phyloP scores from a whole-genome alignment of 2,797 vertebrate species.

The Sylvilagus floridanus region DNA sequence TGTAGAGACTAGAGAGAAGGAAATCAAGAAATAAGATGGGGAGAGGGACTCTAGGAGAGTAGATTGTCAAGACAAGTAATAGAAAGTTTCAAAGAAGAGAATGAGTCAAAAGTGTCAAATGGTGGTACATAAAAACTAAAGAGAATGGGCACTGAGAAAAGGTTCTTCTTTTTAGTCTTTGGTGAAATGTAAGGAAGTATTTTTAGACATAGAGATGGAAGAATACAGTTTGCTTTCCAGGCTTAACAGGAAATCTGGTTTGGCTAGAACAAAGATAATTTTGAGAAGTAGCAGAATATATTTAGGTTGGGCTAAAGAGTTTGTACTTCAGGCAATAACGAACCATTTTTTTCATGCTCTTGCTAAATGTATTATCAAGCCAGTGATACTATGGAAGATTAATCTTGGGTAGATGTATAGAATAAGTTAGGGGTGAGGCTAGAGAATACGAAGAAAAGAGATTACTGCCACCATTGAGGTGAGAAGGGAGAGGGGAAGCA shows the following conservation, averaged over 20 bases:
- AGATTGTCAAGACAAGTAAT: slow-evolving; percentile 50
- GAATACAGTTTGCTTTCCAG: slow-evolving; percentile 29
- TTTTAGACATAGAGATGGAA: slow-evolving; percentile 8
- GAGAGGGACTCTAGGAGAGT: not conserved
- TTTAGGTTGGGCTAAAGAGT: not conserved
- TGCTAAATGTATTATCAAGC: not conserved
- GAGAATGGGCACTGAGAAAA: slow-evolving; percentile 43
- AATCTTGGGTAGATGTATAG: not conserved
- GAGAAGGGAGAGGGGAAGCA: not conserved
- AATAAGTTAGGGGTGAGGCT: not conserved
- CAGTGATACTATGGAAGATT: not conserved
- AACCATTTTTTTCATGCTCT: not conserved
- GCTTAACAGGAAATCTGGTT: slow-evolving; percentile 33
- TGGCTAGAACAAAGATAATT: slow-evolving; percentile 45
- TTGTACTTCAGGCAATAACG: not conserved
- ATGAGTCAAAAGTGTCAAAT: not conserved
- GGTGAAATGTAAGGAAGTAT: slow-evolving; percentile 10
- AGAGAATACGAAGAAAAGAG: not conserved
- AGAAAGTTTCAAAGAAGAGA: slow-evolving; percentile 46
- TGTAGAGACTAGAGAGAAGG: not conserved
- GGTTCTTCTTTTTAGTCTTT: not conserved
- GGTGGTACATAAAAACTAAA: not conserved
- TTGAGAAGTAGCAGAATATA: slow-evolving; percentile 26
- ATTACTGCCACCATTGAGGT: not conserved
- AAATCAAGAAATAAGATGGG: not conserved